Percentiles rank a stretch among this genome's conserved stretches.
phyloP scores from a whole-genome alignment of 1,140 invertebrate species.

The Heliconius hermathena region DNA sequence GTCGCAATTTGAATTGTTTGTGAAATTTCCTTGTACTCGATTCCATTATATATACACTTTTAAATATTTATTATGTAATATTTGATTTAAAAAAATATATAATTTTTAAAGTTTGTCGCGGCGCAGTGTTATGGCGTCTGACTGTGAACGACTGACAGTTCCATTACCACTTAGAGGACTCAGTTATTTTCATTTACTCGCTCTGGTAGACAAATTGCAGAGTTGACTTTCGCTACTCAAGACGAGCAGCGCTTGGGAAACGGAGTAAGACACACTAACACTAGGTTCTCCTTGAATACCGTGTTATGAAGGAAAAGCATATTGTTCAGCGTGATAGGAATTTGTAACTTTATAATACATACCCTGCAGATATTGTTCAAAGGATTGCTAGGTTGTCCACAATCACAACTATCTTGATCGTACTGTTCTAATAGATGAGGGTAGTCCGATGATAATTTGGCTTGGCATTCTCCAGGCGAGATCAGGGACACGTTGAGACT shows the following conservation, averaged over 20 bases:
- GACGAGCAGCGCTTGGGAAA: not conserved
- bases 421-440: constrained; percentile 77
- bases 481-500: constrained; percentile 86
- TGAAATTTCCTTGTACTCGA: not conserved
- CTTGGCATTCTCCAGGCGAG: constrained; percentile 83
- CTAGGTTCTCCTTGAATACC: not conserved
- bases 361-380: constrained; percentile 82
- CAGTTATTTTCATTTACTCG: no score
- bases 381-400: constrained; percentile 78
- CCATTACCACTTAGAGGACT: no score
- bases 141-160: no score
- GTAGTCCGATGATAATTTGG: constrained; percentile 81
- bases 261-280: not conserved
- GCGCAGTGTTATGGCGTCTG: no score
- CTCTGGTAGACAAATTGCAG: not conserved
- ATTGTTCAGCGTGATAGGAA: no score
- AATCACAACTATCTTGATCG: constrained; percentile 78
- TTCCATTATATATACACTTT: not conserved
- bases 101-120: no score
- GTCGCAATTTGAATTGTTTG: constrained; percentile 9
- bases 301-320: no score
- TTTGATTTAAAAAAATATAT: no score
- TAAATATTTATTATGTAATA: no score
- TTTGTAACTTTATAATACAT: constrained; percentile 28
- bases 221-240: not conserved